Evolutionary conservation across 2,113 vertebrate genomes (phyloP).

Genomic region (Ammodytes marinus): DNA sequence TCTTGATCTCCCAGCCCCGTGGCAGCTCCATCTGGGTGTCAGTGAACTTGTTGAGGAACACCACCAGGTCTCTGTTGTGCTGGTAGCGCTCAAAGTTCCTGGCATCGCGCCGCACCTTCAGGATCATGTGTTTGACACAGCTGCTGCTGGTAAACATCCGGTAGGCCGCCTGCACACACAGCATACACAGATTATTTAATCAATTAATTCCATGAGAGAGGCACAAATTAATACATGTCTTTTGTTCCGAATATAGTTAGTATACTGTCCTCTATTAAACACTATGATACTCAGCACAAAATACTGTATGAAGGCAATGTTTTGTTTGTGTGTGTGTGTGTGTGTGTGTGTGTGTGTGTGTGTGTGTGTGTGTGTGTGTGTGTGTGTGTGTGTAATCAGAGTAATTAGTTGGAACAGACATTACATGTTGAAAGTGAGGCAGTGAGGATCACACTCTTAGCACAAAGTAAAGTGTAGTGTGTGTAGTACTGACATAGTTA

Average conservation of each 20-base stretch:
- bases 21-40: conserved; percentile 95
- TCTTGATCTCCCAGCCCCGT: conserved; percentile 98
- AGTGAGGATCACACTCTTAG: too few species aligned
- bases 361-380: conserved; percentile 68
- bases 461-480: not conserved
- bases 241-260: not conserved
- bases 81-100: conserved; percentile 98
- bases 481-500: conserved; percentile 91
- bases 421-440: too few species aligned
- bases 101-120: conserved; percentile 96
- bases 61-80: conserved; percentile 97
- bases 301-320: not conserved
- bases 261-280: not conserved
- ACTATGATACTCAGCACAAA: not conserved
- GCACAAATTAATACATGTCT: not conserved
- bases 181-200: not conserved
- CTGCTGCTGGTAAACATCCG: conserved; percentile 97
- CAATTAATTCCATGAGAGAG: not conserved
- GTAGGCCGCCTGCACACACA: conserved; percentile 90
- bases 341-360: too few species aligned
- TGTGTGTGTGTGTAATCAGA: too few species aligned
- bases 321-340: not conserved
- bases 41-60: conserved; percentile 98
- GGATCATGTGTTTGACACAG: conserved; percentile 98
- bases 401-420: too few species aligned